These are phyloP conservation scores for Orientallactaga bullata DNA, from an alignment of 2,113 vertebrate species.

Conservation along the genomic window DNA sequence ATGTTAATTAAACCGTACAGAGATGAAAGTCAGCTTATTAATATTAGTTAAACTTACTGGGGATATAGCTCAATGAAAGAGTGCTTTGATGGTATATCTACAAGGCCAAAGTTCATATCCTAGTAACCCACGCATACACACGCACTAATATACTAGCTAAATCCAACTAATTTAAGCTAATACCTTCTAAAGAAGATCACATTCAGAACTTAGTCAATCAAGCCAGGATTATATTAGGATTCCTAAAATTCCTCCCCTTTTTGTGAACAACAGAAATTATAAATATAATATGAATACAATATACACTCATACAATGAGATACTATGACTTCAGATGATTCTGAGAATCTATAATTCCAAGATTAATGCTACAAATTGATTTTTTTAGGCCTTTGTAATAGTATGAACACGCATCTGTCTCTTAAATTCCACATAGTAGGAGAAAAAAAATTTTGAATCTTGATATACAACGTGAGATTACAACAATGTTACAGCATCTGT, in stretches of 20 bases:
- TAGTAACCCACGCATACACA: no score
- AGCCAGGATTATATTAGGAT: neutral
- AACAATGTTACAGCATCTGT: neutral
- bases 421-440: neutral
- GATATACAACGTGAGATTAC: no score
- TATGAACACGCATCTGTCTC: neutral
- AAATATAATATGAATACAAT: no score
- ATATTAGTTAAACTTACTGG: neutral
- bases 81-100: no score
- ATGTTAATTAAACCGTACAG: neutral
- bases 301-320: no score
- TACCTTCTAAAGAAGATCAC: neutral
- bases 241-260: no score
- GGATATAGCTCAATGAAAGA: no score
- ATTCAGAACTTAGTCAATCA: neutral
- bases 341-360: neutral
- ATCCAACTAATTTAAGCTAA: neutral
- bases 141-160: no score
- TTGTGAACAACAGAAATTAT: no score
- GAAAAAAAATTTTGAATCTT: neutral
- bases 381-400: neutral
- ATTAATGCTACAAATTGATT: neutral
- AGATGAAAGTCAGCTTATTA: neutral
- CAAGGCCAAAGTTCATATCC: no score
- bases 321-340: neutral